A percentile compares a stretch with the other conserved stretches of the same genome.
Conservation (phyloP, 1,140 invertebrate genomes). For the Calliphora vicina region DNA sequence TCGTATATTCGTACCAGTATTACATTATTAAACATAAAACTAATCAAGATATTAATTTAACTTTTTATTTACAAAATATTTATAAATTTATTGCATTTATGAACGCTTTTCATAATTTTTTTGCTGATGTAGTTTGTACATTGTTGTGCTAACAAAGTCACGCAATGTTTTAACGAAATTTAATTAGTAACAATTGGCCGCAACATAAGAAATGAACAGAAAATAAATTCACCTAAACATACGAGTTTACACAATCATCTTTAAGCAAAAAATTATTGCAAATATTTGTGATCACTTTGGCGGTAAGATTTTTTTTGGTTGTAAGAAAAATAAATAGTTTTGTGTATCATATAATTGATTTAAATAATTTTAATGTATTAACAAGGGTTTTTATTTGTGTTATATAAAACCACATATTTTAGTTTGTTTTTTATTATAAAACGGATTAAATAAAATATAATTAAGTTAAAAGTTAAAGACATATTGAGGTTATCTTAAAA, state of each 20-base stretch:
- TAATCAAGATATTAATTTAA: conserved; percentile 2
- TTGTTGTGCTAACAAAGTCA: not conserved
- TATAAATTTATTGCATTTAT: not conserved
- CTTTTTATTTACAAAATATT: not conserved
- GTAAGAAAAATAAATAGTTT: not conserved
- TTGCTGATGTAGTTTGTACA: not conserved
- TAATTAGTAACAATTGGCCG: conserved; percentile 1
- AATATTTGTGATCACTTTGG: not conserved
- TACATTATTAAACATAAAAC: not conserved
- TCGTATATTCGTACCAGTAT: not conserved
- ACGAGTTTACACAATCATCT: not conserved
- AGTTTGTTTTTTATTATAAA: too few species aligned
- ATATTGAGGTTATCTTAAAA: not conserved
- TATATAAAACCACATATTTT: too few species aligned
- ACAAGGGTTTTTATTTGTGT: not conserved
- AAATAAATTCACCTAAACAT: not conserved
- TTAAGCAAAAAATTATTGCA: not conserved
- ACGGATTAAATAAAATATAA: too few species aligned
- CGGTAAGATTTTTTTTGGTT: not conserved
- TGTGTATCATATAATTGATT: not conserved
- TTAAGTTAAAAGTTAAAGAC: not conserved
- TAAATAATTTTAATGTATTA: not conserved
- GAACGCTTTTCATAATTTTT: not conserved
- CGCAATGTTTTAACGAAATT: not conserved
- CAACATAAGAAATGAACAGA: not conserved